Evolutionary conservation across 2,797 vertebrate species (phyloP).

Genomic region (Channa striata): DNA sequence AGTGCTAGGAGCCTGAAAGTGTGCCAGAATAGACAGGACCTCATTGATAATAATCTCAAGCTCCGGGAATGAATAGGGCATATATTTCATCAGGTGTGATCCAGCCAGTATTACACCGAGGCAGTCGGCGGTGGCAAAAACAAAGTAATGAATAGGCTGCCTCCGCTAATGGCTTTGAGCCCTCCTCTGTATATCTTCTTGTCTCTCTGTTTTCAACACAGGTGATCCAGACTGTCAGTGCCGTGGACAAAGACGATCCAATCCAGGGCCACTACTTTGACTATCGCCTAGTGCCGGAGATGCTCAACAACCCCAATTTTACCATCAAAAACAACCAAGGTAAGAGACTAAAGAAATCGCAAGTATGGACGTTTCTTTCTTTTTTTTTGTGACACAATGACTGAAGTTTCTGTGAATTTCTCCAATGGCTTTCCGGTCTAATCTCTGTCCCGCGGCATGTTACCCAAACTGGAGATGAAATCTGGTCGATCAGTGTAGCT

Average conservation of each 20-base stretch:
- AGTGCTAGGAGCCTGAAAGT: constrained; percentile 72
- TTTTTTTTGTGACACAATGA: constrained; percentile 20
- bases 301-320: constrained; percentile 98
- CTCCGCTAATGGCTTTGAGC: constrained; percentile 35
- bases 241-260: constrained; percentile 96
- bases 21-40: constrained; percentile 72
- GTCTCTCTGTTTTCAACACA: constrained; percentile 73
- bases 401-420: constrained; percentile 46
- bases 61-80: constrained; percentile 72
- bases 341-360: constrained; percentile 71
- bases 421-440: constrained; percentile 55
- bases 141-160: constrained; percentile 66
- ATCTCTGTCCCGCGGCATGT: constrained; percentile 56
- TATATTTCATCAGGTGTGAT: constrained; percentile 78
- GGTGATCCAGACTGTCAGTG: constrained; percentile 97
- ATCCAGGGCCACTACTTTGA: constrained; percentile 96
- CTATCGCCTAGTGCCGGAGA: constrained; percentile 94
- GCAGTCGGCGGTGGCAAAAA: constrained; percentile 57
- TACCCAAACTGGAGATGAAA: constrained; percentile 62
- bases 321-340: constrained; percentile 98
- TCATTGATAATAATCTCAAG: constrained; percentile 81
- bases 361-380: neutral
- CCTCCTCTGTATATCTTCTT: constrained; percentile 37
- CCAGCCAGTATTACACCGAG: constrained; percentile 55
- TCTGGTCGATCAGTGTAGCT: constrained; percentile 78